phyloP scores from a whole-genome alignment of 2,113 vertebrate species.

The Butastur rufipennis region DNA sequence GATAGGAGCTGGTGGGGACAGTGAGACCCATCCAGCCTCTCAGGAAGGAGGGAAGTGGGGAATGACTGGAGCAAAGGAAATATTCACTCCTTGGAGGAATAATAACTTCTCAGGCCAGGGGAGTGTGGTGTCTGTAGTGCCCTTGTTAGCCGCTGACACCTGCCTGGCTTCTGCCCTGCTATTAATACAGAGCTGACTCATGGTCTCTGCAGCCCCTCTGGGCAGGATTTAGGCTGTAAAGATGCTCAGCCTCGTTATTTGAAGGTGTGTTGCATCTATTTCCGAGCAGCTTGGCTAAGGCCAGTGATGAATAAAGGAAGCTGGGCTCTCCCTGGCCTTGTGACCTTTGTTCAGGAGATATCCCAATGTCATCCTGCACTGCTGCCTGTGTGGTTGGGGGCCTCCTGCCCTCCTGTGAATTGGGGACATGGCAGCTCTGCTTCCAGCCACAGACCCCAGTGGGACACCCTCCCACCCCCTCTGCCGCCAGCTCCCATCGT shows the following conservation, averaged over 20 bases:
- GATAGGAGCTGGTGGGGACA: background rate
- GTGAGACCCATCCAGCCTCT: background rate
- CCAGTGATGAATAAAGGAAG: background rate
- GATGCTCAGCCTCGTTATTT: background rate
- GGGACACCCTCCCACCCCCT: background rate
- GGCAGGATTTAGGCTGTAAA: background rate
- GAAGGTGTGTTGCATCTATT: background rate
- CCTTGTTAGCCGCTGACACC: background rate
- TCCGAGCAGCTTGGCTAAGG: background rate
- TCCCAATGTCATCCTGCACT: background rate
- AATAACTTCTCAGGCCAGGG: background rate
- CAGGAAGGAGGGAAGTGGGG: background rate
- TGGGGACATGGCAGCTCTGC: background rate
- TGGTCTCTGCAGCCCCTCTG: background rate
- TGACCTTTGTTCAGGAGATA: background rate
- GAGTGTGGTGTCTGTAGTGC: background rate
- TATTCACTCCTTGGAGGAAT: background rate
- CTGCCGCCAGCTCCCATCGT: background rate
- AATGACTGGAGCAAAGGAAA: background rate
- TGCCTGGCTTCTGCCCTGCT: background rate
- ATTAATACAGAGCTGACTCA: conserved; percentile 1
- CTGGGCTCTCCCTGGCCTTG: background rate
- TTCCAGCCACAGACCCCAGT: background rate
- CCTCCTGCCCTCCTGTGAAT: background rate
- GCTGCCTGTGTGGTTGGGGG: background rate